Conservation (phyloP, 2,888 invertebrate genomes). For the Erannis defoliaria region DNA sequence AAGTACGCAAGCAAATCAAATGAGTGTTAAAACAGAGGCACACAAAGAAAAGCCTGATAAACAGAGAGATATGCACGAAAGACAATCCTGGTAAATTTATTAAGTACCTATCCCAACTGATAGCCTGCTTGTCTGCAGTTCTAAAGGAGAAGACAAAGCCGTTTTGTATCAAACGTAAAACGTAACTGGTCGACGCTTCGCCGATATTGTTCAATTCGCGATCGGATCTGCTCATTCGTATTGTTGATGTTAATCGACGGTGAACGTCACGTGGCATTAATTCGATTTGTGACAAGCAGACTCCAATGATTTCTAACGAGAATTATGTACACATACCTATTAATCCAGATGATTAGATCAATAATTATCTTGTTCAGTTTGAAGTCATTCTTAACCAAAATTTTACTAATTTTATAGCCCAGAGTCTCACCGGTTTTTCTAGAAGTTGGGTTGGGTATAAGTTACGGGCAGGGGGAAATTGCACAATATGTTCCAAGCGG, state of each 20-base stretch:
- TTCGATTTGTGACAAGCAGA: constrained; percentile 48
- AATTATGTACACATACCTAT: neutral
- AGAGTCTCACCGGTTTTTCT: neutral
- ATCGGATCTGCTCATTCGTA: constrained; percentile 54
- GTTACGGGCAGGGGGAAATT: too few relatives aligned
- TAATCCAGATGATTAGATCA: neutral
- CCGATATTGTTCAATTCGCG: constrained; percentile 50
- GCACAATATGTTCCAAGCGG: too few relatives aligned
- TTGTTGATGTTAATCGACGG: constrained; percentile 58
- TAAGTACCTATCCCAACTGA: neutral
- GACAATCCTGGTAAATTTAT: neutral
- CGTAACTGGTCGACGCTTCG: constrained; percentile 33
- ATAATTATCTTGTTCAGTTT: neutral
- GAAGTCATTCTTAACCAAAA: neutral
- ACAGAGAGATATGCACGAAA: neutral
- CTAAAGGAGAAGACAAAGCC: constrained; percentile 10
- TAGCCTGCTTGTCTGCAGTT: neutral
- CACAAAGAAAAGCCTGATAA: too few relatives aligned
- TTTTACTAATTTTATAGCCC: neutral
- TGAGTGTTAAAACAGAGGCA: too few relatives aligned
- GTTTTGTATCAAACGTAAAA: constrained; percentile 27
- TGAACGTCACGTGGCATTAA: constrained; percentile 56
- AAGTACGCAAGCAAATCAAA: too few relatives aligned
- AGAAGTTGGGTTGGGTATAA: too few relatives aligned
- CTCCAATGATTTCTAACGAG: constrained; percentile 15